Conservation (phyloP, 1,140 invertebrate species). For the Tetramorium alpestre region DNA sequence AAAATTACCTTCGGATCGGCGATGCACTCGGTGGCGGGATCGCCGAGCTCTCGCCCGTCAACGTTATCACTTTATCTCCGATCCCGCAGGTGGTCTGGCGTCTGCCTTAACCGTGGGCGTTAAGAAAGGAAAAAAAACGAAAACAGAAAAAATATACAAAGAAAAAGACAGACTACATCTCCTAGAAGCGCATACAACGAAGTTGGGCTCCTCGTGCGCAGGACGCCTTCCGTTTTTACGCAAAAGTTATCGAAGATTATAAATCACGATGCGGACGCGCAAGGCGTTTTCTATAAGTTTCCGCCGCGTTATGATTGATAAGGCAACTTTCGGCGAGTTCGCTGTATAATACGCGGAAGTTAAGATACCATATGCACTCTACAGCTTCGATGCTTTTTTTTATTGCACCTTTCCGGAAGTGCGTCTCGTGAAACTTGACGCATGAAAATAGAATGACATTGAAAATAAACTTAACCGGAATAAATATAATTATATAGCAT, state of each 20-base stretch:
- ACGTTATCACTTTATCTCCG: conserved; percentile 59
- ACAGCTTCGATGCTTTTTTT: conserved; percentile 18
- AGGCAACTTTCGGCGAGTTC: conserved; percentile 55
- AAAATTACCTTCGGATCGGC: conserved; percentile 71
- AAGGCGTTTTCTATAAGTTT: conserved; percentile 67
- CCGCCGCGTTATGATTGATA: conserved; percentile 57
- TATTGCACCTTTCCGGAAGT: background rate
- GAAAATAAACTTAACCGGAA: background rate
- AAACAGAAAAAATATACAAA: background rate
- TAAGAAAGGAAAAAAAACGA: background rate
- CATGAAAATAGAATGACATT: background rate
- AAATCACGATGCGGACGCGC: conserved; percentile 61
- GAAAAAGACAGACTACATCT: conserved; percentile 17
- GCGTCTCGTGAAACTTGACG: background rate
- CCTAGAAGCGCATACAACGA: conserved; percentile 20
- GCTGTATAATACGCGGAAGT: conserved; percentile 54
- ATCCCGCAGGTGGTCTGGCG: conserved; percentile 46
- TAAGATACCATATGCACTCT: conserved; percentile 47
- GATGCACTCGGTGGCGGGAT: conserved; percentile 58
- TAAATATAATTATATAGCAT: background rate
- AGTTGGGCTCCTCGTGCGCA: conserved; percentile 31
- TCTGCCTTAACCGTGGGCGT: conserved; percentile 37
- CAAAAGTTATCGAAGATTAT: conserved; percentile 65
- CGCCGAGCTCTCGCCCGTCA: conserved; percentile 45
- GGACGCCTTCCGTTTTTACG: conserved; percentile 45